Conservation (phyloP, 2,797 vertebrate species). For the Uromys caudimaculatus region DNA sequence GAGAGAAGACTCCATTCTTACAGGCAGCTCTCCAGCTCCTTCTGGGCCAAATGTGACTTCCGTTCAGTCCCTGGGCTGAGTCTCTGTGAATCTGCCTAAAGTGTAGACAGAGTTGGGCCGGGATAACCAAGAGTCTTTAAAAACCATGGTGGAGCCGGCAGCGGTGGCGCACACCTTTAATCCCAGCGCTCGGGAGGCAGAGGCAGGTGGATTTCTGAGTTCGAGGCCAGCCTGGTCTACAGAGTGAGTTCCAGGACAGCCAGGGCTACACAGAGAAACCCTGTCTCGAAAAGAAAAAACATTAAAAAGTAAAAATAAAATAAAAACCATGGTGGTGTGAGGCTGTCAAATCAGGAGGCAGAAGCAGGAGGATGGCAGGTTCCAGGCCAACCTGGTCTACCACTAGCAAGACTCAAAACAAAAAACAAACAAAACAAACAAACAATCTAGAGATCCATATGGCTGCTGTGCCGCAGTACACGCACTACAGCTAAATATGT, state of each 20-base stretch:
- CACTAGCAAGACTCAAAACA: background rate
- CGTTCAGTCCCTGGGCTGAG: rapidly evolving
- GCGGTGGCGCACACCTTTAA: too few relatives aligned
- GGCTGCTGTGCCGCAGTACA: too few relatives aligned
- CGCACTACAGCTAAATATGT: background rate
- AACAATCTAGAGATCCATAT: too few relatives aligned
- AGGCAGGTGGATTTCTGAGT: too few relatives aligned
- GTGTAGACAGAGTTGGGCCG: background rate
- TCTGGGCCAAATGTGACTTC: background rate
- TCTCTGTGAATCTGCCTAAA: background rate
- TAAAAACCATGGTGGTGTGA: background rate
- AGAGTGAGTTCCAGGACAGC: too few relatives aligned
- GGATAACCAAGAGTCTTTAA: background rate
- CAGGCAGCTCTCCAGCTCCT: background rate
- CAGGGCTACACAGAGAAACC: too few relatives aligned
- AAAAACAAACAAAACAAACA: background rate
- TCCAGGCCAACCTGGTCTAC: background rate
- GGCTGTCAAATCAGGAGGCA: background rate
- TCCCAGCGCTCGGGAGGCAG: too few relatives aligned
- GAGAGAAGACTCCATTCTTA: rapidly evolving
- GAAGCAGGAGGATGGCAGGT: background rate
- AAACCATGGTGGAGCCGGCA: background rate
- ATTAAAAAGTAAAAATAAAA: too few relatives aligned
- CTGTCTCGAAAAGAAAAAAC: too few relatives aligned
- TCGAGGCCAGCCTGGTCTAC: too few relatives aligned